These are phyloP conservation scores for Cyclophora punctaria DNA, from an alignment of 2,888 invertebrate species.

Conservation along the genomic window DNA sequence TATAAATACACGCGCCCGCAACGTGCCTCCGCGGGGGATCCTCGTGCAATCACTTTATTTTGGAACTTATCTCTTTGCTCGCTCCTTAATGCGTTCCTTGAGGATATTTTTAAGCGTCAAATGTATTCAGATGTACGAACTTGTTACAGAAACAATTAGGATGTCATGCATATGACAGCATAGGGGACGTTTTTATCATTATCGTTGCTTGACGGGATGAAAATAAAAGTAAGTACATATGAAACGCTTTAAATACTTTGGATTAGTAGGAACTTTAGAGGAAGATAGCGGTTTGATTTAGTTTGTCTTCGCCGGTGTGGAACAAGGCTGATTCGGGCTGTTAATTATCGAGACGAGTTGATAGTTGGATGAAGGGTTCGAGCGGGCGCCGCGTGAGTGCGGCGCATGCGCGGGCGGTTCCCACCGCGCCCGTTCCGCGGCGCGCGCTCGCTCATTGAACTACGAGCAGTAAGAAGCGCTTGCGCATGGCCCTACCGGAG, in stretches of 20 bases:
- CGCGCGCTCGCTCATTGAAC: slow-evolving; percentile 53
- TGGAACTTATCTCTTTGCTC: slow-evolving; percentile 33
- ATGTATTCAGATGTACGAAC: no score
- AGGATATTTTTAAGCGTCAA: no score
- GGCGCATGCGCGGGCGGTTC: slow-evolving; percentile 15
- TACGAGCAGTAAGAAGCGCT: slow-evolving; percentile 41
- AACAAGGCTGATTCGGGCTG: no score
- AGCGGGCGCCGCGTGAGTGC: slow-evolving; percentile 8
- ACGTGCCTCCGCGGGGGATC: slow-evolving; percentile 15
- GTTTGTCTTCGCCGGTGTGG: no score
- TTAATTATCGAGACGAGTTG: no score
- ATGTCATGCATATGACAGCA: no score
- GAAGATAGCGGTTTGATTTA: no score
- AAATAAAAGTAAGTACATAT: no score
- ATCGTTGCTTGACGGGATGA: no score
- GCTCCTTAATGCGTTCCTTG: not conserved
- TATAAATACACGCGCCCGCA: slow-evolving; percentile 60
- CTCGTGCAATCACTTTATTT: slow-evolving; percentile 53
- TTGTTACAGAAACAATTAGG: no score
- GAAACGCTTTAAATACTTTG: no score
- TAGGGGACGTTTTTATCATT: no score
- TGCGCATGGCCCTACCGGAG: slow-evolving; percentile 60
- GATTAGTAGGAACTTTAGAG: not conserved
- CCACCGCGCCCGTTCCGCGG: slow-evolving; percentile 28
- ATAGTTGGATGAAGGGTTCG: slow-evolving; percentile 6